phyloP scores from a whole-genome alignment of 2,888 invertebrate genomes.

The Drosophila incognita region DNA sequence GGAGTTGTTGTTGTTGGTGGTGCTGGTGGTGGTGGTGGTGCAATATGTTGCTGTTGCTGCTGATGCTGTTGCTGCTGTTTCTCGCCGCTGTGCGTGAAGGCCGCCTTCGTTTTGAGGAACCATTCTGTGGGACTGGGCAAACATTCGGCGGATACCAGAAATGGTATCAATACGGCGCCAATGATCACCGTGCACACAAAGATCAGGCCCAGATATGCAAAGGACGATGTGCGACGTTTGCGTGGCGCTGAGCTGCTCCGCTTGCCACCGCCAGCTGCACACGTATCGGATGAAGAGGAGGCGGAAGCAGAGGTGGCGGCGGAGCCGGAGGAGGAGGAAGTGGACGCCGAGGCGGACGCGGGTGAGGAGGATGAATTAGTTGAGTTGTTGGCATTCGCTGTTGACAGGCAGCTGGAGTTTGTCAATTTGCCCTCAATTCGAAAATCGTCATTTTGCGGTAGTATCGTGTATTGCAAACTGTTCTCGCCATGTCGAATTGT shows the following conservation, averaged over 20 bases:
- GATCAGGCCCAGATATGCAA: conserved; percentile 83
- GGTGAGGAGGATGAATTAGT: conserved; percentile 74
- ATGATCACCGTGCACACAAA: conserved; percentile 84
- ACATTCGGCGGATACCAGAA: conserved; percentile 84
- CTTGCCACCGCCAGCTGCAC: conserved; percentile 5
- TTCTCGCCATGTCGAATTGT: conserved; percentile 91
- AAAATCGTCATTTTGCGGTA: conserved; percentile 90
- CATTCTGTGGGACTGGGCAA: conserved; percentile 84
- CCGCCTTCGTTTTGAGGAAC: conserved; percentile 83
- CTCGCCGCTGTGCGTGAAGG: conserved; percentile 66
- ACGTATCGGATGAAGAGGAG: conserved; percentile 6
- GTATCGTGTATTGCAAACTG: conserved; percentile 90
- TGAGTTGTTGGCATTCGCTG: conserved; percentile 82
- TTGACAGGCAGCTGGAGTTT: conserved; percentile 85
- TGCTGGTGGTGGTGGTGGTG: conserved; percentile 10
- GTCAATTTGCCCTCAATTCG: conserved; percentile 87
- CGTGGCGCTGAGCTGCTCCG: conserved; percentile 39
- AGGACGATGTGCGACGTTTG: conserved; percentile 83
- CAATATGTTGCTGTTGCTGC: conserved; percentile 9
- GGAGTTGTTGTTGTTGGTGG: conserved; percentile 8
- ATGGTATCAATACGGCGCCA: conserved; percentile 84
- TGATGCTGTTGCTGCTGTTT: conserved; percentile 15
- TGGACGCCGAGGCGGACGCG: conserved; percentile 65
- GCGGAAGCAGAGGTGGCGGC: conserved; percentile 14
- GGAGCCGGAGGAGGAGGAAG: conserved; percentile 64